These are phyloP conservation scores for Nasonia longicornis DNA, from an alignment of 1,140 invertebrate species.

Conservation along the genomic window DNA sequence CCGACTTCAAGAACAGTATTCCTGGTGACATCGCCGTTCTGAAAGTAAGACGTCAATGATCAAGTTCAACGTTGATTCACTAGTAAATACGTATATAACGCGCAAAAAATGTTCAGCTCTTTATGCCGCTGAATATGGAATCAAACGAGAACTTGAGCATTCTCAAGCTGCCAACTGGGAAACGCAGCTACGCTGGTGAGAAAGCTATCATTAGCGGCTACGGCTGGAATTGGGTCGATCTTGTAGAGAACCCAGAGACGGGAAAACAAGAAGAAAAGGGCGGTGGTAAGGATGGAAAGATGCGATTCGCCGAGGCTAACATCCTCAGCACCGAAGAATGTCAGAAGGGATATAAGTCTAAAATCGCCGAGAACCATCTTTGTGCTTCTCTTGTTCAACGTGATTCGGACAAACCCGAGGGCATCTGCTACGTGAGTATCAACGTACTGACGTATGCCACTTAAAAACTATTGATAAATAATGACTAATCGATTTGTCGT, in stretches of 20 bases:
- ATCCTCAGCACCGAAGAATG: background rate
- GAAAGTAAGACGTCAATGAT: background rate
- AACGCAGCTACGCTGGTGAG: background rate
- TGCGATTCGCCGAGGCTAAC: background rate
- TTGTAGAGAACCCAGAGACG: background rate
- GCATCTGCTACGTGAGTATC: conserved; percentile 3
- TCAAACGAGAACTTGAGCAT: background rate
- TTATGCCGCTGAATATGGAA: background rate
- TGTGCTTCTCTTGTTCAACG: background rate
- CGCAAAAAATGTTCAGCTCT: background rate
- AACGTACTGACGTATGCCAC: background rate
- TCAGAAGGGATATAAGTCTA: background rate
- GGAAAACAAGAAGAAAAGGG: background rate
- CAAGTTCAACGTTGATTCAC: background rate
- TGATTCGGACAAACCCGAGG: background rate
- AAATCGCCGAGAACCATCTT: background rate
- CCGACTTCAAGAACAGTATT: background rate
- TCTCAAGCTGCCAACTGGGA: background rate
- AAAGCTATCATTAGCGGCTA: background rate
- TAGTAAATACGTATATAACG: background rate
- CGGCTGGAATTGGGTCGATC: background rate
- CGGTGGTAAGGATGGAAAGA: background rate
- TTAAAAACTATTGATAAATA: background rate
- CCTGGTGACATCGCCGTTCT: background rate
- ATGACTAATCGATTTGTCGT: too few species aligned